Percentiles rank a stretch among this genome's conserved stretches.
These are phyloP conservation scores for Nephrotoma flavescens DNA, from an alignment of 2,888 invertebrate genomes.

Conservation along the genomic window DNA sequence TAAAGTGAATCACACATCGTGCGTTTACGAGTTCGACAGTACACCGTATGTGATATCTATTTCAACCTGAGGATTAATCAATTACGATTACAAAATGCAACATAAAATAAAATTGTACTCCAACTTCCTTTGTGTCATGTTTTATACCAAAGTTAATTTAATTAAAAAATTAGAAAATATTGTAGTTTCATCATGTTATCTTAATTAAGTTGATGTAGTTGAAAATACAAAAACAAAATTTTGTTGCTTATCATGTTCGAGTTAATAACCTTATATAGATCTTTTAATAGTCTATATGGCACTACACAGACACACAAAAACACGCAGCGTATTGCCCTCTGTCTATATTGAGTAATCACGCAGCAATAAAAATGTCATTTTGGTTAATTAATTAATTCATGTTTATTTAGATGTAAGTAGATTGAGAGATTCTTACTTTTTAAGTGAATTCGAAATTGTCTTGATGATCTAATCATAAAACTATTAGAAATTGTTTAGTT, in stretches of 20 bases:
- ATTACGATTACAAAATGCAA: neutral
- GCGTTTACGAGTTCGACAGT: too few relatives aligned
- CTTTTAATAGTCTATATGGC: too few relatives aligned
- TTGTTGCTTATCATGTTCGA: neutral
- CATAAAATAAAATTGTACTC: neutral
- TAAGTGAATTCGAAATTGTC: neutral
- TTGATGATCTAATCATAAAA: neutral
- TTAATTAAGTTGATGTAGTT: neutral
- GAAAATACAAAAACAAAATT: neutral
- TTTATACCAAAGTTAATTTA: neutral
- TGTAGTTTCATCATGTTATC: neutral
- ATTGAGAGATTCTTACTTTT: neutral
- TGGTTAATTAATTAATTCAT: neutral
- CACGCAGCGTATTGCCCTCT: neutral
- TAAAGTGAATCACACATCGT: neutral
- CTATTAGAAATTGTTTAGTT: too few relatives aligned
- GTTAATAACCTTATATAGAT: neutral
- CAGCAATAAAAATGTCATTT: neutral
- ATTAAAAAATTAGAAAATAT: neutral
- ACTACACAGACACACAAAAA: neutral
- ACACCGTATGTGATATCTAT: neutral
- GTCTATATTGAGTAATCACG: neutral
- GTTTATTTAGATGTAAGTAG: neutral
- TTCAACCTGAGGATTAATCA: neutral
- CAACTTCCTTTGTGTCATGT: neutral